phyloP scores from a whole-genome alignment of 2,888 invertebrate genomes.

The Watsonalla cultraria region DNA sequence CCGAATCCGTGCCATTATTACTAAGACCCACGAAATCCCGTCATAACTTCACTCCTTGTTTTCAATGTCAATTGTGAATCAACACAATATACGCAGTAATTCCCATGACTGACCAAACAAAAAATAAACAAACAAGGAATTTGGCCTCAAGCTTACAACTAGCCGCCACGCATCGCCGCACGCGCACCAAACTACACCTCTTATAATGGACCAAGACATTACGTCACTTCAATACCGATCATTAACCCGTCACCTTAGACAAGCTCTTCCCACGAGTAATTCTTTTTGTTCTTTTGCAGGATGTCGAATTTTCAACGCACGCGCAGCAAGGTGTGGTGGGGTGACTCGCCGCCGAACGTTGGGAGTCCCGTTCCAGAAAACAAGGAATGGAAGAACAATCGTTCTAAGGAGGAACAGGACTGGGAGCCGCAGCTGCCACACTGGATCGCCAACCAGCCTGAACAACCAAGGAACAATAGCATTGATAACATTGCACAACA shows the following conservation, averaged over 20 bases:
- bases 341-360: conserved; percentile 65
- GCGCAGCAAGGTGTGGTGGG: conserved; percentile 85
- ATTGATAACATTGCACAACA: conserved; percentile 56
- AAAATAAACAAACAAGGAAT: conserved; percentile 48
- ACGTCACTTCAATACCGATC: conserved; percentile 61
- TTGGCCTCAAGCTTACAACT: conserved; percentile 39
- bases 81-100: conserved; percentile 34
- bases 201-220: conserved; percentile 63
- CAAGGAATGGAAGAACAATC: conserved; percentile 51
- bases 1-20: conserved; percentile 42
- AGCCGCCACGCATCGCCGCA: conserved; percentile 54
- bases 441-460: conserved; percentile 73
- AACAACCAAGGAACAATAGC: conserved; percentile 56
- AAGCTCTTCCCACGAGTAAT: conserved; percentile 61
- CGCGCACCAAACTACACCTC: conserved; percentile 46
- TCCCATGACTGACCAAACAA: conserved; percentile 57
- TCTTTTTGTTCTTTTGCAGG: conserved; percentile 63
- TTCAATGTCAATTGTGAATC: conserved; percentile 30
- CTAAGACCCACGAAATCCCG: conserved; percentile 23
- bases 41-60: conserved; percentile 19
- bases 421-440: conserved; percentile 75
- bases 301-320: conserved; percentile 84
- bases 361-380: conserved; percentile 61
- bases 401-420: conserved; percentile 50
- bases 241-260: conserved; percentile 50